Evolutionary conservation across 2,888 invertebrate genomes (phyloP), one percentile per base, ranked within the genome.

Genomic region (Nipponacmea schrenckii): DNA sequence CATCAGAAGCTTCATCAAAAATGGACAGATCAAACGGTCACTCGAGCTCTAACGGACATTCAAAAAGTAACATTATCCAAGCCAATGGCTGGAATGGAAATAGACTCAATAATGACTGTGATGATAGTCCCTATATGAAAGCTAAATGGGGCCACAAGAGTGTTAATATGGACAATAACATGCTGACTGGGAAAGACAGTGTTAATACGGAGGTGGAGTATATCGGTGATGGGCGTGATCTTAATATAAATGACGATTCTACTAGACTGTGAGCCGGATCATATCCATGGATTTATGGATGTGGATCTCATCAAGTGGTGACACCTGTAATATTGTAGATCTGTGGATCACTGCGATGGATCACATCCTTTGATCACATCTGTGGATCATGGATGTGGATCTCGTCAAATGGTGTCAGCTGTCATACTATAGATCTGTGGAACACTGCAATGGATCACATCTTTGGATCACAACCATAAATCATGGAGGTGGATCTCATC

Each of bases 1-100:
- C 81, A 1, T 79, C 81, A 1, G 83, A 84, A 46, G 75, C 80
- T 20, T 80, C 82, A 2, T 84, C 84, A 26, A 83, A 82, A 68
- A 80, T 73, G 12, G 79, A 73, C 14, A 75, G 75, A 65, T 24
- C 48, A 62, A 69, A 69, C 63, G 62, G 62, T 24, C 17, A 31
- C n/a, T 26, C 24, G 8, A 50, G 45, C 63, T 27, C 44, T 14
- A 56, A 63, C 63, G 62, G 15, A 45, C 50, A 71, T 69, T 27
- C 67, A 45, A 75, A 75, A 69, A 71, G 48, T 26, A 73, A 71
- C 24, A 66, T 76, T 1, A 71, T 72, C 50, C 72, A 70, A 44
- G 65, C 74, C 26, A 78, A 76, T 63, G 74, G 77, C 64, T 78
- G 78, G 78, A 75, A 78, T 24, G 64, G 64, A n/a, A 76, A 75